These are phyloP conservation scores for Cheiracanthium punctorium DNA, from an alignment of 2,888 invertebrate genomes.

Conservation along the genomic window DNA sequence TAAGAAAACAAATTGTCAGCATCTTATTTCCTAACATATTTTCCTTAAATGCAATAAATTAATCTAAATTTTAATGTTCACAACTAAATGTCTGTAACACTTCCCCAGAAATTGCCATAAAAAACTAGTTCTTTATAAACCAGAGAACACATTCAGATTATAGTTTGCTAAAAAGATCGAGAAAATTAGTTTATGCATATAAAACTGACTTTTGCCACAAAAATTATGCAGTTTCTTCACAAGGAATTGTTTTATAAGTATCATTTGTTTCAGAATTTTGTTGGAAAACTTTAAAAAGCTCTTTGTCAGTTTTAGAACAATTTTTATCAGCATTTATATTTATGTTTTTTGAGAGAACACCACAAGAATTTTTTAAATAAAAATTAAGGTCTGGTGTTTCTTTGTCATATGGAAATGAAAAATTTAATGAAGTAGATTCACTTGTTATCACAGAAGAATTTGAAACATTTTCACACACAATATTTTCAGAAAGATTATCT, in stretches of 20 bases:
- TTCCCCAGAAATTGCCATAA: too few relatives aligned
- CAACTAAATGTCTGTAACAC: too few relatives aligned
- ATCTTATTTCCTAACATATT: too few relatives aligned
- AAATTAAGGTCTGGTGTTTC: slow-evolving; percentile 29
- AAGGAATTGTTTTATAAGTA: not conserved
- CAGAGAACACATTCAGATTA: too few relatives aligned
- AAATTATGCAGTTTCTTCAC: not conserved
- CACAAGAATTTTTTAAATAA: slow-evolving; percentile 46
- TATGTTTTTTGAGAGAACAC: slow-evolving; percentile 41
- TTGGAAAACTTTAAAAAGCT: slow-evolving; percentile 40
- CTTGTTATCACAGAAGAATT: not conserved
- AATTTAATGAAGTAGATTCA: not conserved
- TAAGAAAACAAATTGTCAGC: too few relatives aligned
- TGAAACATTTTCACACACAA: not conserved
- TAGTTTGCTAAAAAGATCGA: too few relatives aligned
- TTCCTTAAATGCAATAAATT: too few relatives aligned
- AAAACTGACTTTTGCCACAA: not conserved
- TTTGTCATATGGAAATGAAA: slow-evolving; percentile 7
- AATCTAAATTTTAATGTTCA: too few relatives aligned
- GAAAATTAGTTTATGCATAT: too few relatives aligned
- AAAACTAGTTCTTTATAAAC: too few relatives aligned
- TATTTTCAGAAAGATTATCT: not conserved
- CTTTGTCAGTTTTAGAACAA: slow-evolving; percentile 61
- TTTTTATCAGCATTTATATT: slow-evolving; percentile 27
- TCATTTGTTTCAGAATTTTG: not conserved